Percentiles rank a stretch among this genome's conserved stretches.
Evolutionary conservation across 2,888 invertebrate species (phyloP).

Genomic region (Zygaena filipendulae): DNA sequence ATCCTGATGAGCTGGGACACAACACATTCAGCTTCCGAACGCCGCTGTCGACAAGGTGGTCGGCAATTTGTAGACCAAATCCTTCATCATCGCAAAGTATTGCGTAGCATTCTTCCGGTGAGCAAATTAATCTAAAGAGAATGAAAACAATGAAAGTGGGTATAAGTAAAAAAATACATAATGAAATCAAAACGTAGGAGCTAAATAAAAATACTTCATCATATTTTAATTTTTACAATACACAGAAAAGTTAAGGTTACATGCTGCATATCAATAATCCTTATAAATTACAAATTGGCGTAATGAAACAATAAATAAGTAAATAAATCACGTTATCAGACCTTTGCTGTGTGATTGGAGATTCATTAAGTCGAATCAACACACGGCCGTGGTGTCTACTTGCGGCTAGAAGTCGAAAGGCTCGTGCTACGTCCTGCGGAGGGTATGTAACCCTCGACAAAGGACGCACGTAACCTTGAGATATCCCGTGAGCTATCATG

Average conservation of each 20-base stretch:
- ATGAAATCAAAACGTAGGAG: too few relatives aligned
- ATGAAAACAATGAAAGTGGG: background rate
- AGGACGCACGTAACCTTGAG: conserved; percentile 33
- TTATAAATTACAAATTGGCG: background rate
- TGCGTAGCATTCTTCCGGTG: conserved; percentile 22
- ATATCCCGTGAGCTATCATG: conserved; percentile 32
- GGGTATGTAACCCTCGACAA: conserved; percentile 29
- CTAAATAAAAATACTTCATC: too few relatives aligned
- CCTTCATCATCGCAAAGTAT: conserved; percentile 25
- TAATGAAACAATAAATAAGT: too few relatives aligned
- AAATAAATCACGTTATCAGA: too few relatives aligned
- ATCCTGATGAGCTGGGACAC: conserved; percentile 11
- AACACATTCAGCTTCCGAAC: conserved; percentile 27
- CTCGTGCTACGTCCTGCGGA: conserved; percentile 26
- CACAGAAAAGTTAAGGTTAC: too few relatives aligned
- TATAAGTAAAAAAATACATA: background rate
- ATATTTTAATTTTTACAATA: too few relatives aligned
- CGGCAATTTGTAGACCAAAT: conserved; percentile 25
- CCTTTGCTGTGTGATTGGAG: conserved; percentile 17
- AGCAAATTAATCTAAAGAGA: conserved; percentile 20
- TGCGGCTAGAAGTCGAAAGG: conserved; percentile 29
- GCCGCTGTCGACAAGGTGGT: conserved; percentile 27
- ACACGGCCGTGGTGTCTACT: conserved; percentile 34
- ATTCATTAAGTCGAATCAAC: conserved; percentile 23
- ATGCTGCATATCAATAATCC: too few relatives aligned